Conservation (phyloP, 2,888 invertebrate species). For the Elmis aenea region DNA sequence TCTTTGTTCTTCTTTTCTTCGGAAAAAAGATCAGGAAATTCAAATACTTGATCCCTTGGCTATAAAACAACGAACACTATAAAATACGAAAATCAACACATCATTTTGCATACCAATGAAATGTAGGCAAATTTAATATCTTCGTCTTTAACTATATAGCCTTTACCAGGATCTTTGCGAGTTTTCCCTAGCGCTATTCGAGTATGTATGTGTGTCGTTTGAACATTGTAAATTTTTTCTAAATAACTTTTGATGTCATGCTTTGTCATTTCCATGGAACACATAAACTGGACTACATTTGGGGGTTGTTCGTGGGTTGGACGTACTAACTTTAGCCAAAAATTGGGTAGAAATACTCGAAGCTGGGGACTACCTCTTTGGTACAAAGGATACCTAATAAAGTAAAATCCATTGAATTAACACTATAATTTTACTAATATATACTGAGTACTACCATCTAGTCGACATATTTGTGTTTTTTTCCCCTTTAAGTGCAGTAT, state of each 20-base stretch:
- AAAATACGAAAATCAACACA: not conserved
- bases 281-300: constrained; percentile 82
- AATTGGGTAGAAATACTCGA: constrained; percentile 89
- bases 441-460: no score
- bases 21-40: constrained; percentile 70
- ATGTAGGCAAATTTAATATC: constrained; percentile 78
- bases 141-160: constrained; percentile 73
- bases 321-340: constrained; percentile 91
- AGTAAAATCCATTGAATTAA: no score
- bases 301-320: constrained; percentile 62
- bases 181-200: constrained; percentile 67
- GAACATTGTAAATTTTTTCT: constrained; percentile 90
- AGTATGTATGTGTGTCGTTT: constrained; percentile 72
- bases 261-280: constrained; percentile 92
- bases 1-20: constrained; percentile 49
- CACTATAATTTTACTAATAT: no score
- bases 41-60: constrained; percentile 68
- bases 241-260: constrained; percentile 88
- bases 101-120: constrained; percentile 55
- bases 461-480: no score
- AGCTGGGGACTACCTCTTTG: constrained; percentile 92
- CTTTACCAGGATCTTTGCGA: constrained; percentile 54
- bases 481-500: no score
- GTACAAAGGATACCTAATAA: constrained; percentile 79
- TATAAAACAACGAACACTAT: constrained; percentile 43